Percentiles rank a stretch among this genome's conserved stretches.
These are phyloP conservation scores for Coelinius sp. DNA, from an alignment of 2,888 invertebrate genomes.

Conservation along the genomic window DNA sequence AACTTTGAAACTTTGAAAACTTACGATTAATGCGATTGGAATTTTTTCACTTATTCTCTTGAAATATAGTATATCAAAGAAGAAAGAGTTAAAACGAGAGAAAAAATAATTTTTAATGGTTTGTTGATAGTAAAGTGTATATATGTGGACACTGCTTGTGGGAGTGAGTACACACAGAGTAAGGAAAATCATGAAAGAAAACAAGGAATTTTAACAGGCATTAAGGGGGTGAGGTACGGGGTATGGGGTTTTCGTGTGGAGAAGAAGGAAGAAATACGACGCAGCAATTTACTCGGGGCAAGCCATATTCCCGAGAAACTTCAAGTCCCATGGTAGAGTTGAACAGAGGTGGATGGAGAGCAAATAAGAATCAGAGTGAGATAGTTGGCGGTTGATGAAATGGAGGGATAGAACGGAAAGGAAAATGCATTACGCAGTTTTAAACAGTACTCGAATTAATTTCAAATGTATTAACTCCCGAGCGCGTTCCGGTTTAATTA, in stretches of 20 bases:
- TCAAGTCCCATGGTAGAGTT: constrained; percentile 15
- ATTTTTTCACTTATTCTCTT: neutral
- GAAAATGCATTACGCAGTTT: constrained; percentile 31
- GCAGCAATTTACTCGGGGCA: constrained; percentile 33
- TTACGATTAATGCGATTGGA: neutral
- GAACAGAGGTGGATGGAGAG: neutral
- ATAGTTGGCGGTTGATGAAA: constrained; percentile 1
- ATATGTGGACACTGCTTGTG: constrained; percentile 1
- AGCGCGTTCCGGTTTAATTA: constrained; percentile 27
- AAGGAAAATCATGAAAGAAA: constrained; percentile 12
- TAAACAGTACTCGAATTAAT: constrained; percentile 32
- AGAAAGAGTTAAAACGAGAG: neutral
- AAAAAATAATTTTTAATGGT: constrained; percentile 16
- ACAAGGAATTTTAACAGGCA: constrained; percentile 16
- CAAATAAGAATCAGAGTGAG: constrained; percentile 14
- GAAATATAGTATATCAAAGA: neutral
- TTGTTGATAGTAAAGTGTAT: constrained; percentile 5
- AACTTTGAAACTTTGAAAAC: neutral
- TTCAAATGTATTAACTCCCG: constrained; percentile 32
- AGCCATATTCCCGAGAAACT: constrained; percentile 9
- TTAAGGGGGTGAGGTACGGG: neutral
- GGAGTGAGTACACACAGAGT: constrained; percentile 15
- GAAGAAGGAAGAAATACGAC: constrained; percentile 32
- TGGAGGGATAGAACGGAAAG: neutral
- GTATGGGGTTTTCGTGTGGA: neutral